Conservation (phyloP, 2,797 vertebrate species). For the Tragopan temminckii region DNA sequence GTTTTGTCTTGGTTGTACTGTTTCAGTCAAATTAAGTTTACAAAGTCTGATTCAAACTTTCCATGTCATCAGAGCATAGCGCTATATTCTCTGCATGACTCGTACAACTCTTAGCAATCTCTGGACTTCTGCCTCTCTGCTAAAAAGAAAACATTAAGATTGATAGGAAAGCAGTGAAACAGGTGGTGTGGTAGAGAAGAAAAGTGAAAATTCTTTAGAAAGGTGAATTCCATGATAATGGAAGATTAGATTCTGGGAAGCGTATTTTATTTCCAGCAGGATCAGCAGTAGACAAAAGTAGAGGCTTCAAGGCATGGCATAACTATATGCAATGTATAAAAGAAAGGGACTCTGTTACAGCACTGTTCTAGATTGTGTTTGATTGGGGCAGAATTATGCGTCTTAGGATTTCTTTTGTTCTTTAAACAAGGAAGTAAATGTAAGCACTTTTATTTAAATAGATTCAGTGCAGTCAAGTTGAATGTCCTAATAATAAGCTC, state of each 20-base stretch:
- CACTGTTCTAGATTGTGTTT: not conserved
- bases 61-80: not conserved
- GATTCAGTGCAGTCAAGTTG: not conserved
- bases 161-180: not conserved
- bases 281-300: fast-evolving
- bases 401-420: not conserved
- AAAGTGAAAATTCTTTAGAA: not conserved
- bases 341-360: not conserved
- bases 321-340: not conserved
- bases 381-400: not conserved
- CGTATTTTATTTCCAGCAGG: not conserved
- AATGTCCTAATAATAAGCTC: not conserved
- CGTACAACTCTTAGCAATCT: not conserved
- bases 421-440: not conserved
- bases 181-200: not conserved
- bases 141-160: not conserved
- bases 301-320: not conserved
- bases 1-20: not conserved
- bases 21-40: not conserved
- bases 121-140: not conserved
- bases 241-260: not conserved
- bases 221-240: not conserved
- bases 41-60: not conserved
- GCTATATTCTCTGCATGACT: not conserved
- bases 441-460: not conserved